These are phyloP conservation scores for Zeuzera pyrina DNA, from an alignment of 2,888 invertebrate species.

Conservation along the genomic window DNA sequence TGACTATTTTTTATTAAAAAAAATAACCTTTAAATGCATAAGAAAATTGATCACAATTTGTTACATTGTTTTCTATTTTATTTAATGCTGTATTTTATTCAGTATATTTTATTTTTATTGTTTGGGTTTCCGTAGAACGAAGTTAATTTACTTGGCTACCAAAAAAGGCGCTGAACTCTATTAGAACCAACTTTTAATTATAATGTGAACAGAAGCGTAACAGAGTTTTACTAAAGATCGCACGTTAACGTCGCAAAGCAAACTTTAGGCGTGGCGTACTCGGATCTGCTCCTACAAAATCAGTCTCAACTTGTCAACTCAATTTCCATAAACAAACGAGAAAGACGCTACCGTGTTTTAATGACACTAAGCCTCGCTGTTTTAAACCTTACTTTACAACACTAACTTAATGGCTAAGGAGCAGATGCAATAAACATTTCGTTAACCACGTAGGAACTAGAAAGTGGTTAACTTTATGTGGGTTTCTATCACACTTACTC, in stretches of 20 bases:
- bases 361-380: conserved; percentile 39
- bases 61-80: no score
- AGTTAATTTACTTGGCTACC: no score
- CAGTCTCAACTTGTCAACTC: conserved; percentile 62
- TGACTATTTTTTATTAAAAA: no score
- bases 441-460: conserved; percentile 8
- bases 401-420: conserved; percentile 5
- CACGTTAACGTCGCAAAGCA: conserved; percentile 35
- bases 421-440: conserved; percentile 9
- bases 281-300: conserved; percentile 42
- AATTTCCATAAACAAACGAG: conserved; percentile 68
- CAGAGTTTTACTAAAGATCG: conserved; percentile 49
- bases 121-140: no score
- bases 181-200: no score
- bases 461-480: no score
- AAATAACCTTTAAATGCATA: no score
- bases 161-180: no score
- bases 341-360: conserved; percentile 57
- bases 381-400: conserved; percentile 35
- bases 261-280: conserved; percentile 41
- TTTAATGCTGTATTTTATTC: no score
- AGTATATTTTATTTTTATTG: no score
- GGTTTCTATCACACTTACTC: no score
- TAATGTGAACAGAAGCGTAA: conserved; percentile 5
- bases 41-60: no score